phyloP scores from a whole-genome alignment of 2,888 invertebrate genomes.

The Cheilosia impressa region DNA sequence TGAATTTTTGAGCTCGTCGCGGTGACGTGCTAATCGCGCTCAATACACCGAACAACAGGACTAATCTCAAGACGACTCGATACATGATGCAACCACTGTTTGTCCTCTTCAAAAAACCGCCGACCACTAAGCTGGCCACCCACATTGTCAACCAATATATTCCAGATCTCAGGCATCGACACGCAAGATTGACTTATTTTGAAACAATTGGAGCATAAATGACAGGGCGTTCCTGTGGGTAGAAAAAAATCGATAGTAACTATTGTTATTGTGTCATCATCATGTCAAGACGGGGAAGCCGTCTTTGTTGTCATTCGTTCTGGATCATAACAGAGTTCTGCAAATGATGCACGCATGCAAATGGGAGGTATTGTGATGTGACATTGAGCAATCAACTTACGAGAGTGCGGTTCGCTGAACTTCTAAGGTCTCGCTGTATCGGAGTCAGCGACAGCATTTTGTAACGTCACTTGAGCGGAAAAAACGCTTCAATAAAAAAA shows the following conservation, averaged over 20 bases:
- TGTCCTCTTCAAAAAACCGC: slow-evolving; percentile 36
- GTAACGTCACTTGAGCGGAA: slow-evolving; percentile 74
- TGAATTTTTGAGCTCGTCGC: slow-evolving; percentile 53
- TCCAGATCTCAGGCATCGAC: slow-evolving; percentile 49
- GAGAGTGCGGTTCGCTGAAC: slow-evolving; percentile 64
- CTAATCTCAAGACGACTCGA: slow-evolving; percentile 40
- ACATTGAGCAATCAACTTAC: slow-evolving; percentile 36
- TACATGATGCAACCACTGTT: slow-evolving; percentile 30
- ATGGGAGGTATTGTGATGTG: slow-evolving; percentile 20
- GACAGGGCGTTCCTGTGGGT: slow-evolving; percentile 50
- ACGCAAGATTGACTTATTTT: slow-evolving; percentile 56
- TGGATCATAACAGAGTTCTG: neutral
- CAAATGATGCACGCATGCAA: slow-evolving; percentile 31
- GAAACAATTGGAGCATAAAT: slow-evolving; percentile 56
- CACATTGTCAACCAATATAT: slow-evolving; percentile 65
- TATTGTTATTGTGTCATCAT: slow-evolving; percentile 19
- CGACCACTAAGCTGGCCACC: slow-evolving; percentile 61
- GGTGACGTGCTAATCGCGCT: slow-evolving; percentile 37
- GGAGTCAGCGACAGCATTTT: slow-evolving; percentile 56
- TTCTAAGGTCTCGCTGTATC: slow-evolving; percentile 37
- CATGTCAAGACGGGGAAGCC: neutral
- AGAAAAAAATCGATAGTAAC: slow-evolving; percentile 10
- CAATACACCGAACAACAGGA: slow-evolving; percentile 44
- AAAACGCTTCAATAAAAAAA: slow-evolving; percentile 49
- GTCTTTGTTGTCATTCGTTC: neutral